phyloP scores from a whole-genome alignment of 2,797 vertebrate species.

The Poecilia picta region DNA sequence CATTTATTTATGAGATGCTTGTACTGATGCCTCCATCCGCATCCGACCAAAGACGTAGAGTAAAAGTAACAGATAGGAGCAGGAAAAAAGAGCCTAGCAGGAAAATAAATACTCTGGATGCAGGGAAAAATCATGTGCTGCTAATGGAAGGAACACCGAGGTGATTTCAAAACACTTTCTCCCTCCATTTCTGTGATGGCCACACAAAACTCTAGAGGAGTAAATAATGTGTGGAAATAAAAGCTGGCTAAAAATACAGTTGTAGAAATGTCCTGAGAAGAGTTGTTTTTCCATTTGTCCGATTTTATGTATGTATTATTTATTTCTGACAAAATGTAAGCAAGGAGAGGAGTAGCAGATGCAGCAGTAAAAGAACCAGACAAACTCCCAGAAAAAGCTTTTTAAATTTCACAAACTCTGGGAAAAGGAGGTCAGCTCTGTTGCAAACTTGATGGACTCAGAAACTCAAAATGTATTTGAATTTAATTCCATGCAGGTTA shows the following conservation, averaged over 20 bases:
- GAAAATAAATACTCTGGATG: constrained; percentile 36
- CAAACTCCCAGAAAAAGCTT: constrained; percentile 29
- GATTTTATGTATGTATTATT: constrained; percentile 73
- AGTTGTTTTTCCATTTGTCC: constrained; percentile 69
- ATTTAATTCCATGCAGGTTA: background rate
- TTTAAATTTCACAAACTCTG: background rate
- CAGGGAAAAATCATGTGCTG: constrained; percentile 27
- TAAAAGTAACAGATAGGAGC: constrained; percentile 66
- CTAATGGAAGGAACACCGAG: constrained; percentile 50
- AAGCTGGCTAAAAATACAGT: constrained; percentile 75
- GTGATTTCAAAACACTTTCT: constrained; percentile 51
- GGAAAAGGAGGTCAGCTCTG: constrained; percentile 2
- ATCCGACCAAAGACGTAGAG: constrained; percentile 41
- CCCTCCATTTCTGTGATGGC: constrained; percentile 61
- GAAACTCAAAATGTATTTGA: background rate
- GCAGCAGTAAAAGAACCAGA: constrained; percentile 25
- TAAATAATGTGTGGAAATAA: constrained; percentile 64
- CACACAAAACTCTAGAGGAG: constrained; percentile 41
- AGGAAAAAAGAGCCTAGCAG: constrained; percentile 40
- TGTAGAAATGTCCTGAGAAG: constrained; percentile 64
- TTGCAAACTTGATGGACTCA: background rate
- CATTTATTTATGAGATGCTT: constrained; percentile 72
- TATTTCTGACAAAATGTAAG: constrained; percentile 54
- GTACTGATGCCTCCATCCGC: constrained; percentile 67
- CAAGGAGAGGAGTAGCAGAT: constrained; percentile 42